Evolutionary conservation across 2,888 invertebrate genomes (phyloP).

Genomic region (Trichacis sp.): DNA sequence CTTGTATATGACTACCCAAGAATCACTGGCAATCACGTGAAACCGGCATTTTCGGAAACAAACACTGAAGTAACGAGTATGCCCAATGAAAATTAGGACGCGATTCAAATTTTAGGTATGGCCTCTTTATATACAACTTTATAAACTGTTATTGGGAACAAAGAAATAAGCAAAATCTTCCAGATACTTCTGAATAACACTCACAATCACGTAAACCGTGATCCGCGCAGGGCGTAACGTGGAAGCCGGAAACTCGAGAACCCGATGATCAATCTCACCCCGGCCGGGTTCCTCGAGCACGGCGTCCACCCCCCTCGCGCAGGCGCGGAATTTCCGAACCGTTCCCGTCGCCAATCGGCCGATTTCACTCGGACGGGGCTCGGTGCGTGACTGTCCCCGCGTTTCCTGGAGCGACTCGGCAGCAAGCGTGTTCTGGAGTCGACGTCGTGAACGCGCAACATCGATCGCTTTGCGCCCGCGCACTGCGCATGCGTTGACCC

Average conservation of each 20-base stretch:
- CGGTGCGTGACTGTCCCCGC: neutral
- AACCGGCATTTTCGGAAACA: too few species aligned
- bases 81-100: too few species aligned
- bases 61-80: too few species aligned
- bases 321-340: neutral
- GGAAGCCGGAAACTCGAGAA: conserved; percentile 7
- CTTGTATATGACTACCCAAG: too few species aligned
- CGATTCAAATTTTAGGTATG: too few species aligned
- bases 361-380: neutral
- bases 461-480: conserved; percentile 59
- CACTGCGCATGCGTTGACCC: conserved; percentile 25
- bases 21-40: too few species aligned
- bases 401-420: conserved; percentile 18
- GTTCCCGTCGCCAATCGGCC: neutral
- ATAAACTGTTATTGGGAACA: too few species aligned
- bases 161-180: too few species aligned
- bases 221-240: neutral
- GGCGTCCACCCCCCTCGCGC: conserved; percentile 11
- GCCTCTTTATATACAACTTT: too few species aligned
- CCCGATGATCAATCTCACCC: conserved; percentile 18
- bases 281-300: neutral
- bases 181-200: neutral
- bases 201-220: neutral
- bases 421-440: conserved; percentile 35
- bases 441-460: conserved; percentile 52